Conservation (phyloP, 2,797 vertebrate species). For the Vipera latastei region DNA sequence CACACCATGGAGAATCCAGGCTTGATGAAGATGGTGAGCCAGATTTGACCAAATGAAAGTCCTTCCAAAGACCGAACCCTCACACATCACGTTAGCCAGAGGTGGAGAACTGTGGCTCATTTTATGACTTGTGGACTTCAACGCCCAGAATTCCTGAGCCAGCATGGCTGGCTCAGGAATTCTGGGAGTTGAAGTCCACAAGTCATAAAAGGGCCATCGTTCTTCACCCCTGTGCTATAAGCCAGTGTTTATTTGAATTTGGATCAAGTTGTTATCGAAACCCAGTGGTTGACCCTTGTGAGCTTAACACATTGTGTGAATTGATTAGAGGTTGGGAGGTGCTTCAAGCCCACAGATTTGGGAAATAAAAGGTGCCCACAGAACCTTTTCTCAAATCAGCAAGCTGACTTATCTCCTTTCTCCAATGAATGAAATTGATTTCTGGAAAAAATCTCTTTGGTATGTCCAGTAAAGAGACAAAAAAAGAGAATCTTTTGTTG, state of each 20-base stretch:
- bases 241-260: not conserved
- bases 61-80: not conserved
- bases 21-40: constrained; percentile 15
- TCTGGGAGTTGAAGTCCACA: no score
- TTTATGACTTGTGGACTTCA: no score
- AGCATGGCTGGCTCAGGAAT: no score
- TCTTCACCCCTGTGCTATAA: not conserved
- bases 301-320: not conserved
- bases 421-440: no score
- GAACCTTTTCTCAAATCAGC: not conserved
- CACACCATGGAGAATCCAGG: not conserved
- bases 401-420: not conserved
- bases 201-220: no score
- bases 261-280: not conserved
- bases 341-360: not conserved
- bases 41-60: not conserved
- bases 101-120: no score
- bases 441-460: not conserved
- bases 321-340: not conserved
- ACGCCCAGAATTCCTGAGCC: no score
- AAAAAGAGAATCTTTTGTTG: no score
- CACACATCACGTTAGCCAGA: not conserved
- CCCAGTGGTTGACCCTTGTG: not conserved
- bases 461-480: no score
- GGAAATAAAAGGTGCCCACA: not conserved